These are phyloP conservation scores for Rallus crepitans DNA, from an alignment of 2,797 vertebrate genomes.

Conservation along the genomic window DNA sequence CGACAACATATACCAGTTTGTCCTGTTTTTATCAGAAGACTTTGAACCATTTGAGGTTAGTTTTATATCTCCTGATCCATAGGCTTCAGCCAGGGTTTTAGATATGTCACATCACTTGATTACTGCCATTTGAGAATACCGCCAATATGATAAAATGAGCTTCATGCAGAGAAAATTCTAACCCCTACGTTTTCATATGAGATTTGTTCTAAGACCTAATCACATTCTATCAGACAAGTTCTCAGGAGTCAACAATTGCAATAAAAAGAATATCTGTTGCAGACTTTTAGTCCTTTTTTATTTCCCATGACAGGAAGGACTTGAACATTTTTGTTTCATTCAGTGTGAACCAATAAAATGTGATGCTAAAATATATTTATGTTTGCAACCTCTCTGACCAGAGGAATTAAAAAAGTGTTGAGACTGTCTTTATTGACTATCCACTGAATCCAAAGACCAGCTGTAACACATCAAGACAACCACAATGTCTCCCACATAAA, in stretches of 20 bases:
- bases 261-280: background rate
- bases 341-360: background rate
- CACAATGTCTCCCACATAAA: background rate
- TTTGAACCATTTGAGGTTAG: background rate
- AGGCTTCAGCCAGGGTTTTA: background rate
- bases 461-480: background rate
- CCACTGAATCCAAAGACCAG: background rate
- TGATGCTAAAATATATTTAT: background rate
- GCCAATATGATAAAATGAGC: background rate
- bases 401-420: background rate
- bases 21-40: background rate
- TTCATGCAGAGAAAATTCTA: background rate
- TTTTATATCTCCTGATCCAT: background rate
- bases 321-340: background rate
- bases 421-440: background rate
- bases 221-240: background rate
- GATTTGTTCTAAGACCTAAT: background rate
- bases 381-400: background rate
- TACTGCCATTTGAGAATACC: background rate
- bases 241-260: background rate
- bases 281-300: background rate
- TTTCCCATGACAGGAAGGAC: background rate
- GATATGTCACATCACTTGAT: background rate
- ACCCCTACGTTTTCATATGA: background rate
- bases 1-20: background rate